Evolutionary conservation across 2,113 vertebrate genomes (phyloP).

Genomic region (Etheostoma cragini): DNA sequence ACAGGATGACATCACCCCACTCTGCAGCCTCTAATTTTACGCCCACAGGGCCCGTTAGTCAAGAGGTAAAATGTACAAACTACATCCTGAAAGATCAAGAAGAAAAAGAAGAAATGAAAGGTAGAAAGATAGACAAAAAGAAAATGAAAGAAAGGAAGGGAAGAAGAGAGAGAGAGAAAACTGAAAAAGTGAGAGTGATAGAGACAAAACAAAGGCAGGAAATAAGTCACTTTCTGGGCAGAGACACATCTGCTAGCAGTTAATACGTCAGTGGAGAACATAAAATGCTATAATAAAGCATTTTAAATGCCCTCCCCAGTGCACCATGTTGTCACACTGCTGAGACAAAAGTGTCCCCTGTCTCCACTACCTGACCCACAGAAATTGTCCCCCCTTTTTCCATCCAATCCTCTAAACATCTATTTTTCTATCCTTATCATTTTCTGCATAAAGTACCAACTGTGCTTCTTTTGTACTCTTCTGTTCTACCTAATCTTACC

Average conservation of each 20-base stretch:
- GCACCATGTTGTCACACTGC: constrained; percentile 35
- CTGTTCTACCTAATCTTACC: background rate
- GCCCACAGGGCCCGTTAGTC: constrained; percentile 30
- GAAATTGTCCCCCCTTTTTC: background rate
- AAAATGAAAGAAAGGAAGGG: background rate
- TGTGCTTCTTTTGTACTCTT: background rate
- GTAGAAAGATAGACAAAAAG: background rate
- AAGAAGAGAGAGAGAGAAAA: background rate
- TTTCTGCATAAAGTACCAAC: background rate
- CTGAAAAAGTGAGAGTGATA: background rate
- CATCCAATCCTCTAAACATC: background rate
- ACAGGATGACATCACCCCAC: constrained; percentile 74
- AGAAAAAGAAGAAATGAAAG: background rate
- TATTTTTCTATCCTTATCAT: background rate
- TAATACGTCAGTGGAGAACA: constrained; percentile 71
- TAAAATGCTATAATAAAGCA: constrained; percentile 55
- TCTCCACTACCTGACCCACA: constrained; percentile 35
- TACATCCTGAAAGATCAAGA: constrained; percentile 2
- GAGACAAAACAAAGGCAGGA: constrained; percentile 62
- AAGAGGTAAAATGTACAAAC: constrained; percentile 43
- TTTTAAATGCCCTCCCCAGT: constrained; percentile 34
- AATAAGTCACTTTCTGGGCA: constrained; percentile 67
- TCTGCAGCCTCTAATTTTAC: constrained; percentile 62
- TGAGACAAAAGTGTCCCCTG: constrained; percentile 50
- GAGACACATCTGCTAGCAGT: constrained; percentile 78